phyloP scores from a whole-genome alignment of 2,888 invertebrate species.

The Troides aeacus region DNA sequence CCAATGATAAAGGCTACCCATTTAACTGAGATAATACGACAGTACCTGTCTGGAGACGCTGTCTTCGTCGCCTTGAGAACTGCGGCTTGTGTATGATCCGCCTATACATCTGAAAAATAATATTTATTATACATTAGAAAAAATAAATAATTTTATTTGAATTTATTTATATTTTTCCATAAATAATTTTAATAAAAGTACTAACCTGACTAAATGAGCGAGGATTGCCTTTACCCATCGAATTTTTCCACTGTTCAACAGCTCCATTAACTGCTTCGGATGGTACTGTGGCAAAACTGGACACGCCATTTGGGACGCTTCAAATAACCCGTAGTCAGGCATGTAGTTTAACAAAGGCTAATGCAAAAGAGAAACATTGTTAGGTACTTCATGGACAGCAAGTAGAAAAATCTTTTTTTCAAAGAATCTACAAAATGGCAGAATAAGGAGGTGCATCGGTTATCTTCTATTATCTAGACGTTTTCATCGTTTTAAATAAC shows the following conservation, averaged over 20 bases:
- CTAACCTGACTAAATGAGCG: slow-evolving; percentile 93
- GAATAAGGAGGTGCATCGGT: too few species aligned
- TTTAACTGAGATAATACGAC: slow-evolving; percentile 18
- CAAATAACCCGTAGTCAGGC: slow-evolving; percentile 97
- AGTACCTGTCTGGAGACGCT: slow-evolving; percentile 78
- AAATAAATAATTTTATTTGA: background rate
- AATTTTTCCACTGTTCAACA: slow-evolving; percentile 98
- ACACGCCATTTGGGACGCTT: slow-evolving; percentile 97
- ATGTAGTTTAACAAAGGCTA: slow-evolving; percentile 86
- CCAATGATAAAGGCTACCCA: slow-evolving; percentile 13
- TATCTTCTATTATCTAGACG: too few species aligned
- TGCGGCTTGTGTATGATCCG: slow-evolving; percentile 77
- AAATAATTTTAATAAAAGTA: background rate
- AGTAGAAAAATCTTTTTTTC: too few species aligned
- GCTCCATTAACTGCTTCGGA: slow-evolving; percentile 98
- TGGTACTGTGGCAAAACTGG: slow-evolving; percentile 99
- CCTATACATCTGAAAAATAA: slow-evolving; percentile 79
- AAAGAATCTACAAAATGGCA: too few species aligned
- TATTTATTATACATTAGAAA: background rate
- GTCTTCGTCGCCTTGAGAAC: slow-evolving; percentile 80
- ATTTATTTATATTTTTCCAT: background rate
- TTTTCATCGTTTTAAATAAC: too few species aligned
- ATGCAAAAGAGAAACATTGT: slow-evolving; percentile 16
- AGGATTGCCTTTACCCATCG: slow-evolving; percentile 99
- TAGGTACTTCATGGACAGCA: too few species aligned